These are phyloP conservation scores for Pachymerium ferrugineum DNA, from an alignment of 2,888 invertebrate species.

Conservation along the genomic window DNA sequence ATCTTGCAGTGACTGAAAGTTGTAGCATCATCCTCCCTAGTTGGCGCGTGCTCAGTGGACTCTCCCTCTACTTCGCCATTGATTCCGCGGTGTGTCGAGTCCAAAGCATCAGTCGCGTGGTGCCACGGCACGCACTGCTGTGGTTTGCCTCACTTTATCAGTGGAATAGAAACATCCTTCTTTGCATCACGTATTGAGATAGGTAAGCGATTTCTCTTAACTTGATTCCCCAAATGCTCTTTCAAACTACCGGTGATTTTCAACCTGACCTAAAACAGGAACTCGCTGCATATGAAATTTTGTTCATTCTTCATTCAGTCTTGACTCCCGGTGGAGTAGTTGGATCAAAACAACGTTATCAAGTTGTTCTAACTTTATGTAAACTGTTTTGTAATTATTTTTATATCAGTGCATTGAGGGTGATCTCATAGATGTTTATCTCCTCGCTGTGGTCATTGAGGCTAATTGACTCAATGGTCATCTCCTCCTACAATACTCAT, in stretches of 20 bases:
- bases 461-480: neutral
- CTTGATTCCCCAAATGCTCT: too few relatives aligned
- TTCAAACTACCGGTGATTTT: too few relatives aligned
- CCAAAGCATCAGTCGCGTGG: slow-evolving; percentile 13
- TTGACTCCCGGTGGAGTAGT: neutral
- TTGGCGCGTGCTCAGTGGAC: slow-evolving; percentile 2
- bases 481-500: neutral
- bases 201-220: neutral
- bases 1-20: neutral
- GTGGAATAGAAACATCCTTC: slow-evolving; percentile 4
- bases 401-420: neutral
- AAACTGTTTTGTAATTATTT: neutral
- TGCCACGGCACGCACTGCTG: slow-evolving; percentile 13
- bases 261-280: neutral
- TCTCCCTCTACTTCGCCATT: neutral
- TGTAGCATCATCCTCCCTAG: slow-evolving; percentile 8
- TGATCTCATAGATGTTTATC: neutral
- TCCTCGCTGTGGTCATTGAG: neutral
- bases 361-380: too few relatives aligned
- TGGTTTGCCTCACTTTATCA: slow-evolving; percentile 1
- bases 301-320: neutral
- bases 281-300: neutral
- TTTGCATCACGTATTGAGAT: neutral
- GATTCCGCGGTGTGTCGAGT: neutral
- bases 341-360: neutral